phyloP scores from a whole-genome alignment of 2,888 invertebrate species.

The Sarcophaga subvicina region DNA sequence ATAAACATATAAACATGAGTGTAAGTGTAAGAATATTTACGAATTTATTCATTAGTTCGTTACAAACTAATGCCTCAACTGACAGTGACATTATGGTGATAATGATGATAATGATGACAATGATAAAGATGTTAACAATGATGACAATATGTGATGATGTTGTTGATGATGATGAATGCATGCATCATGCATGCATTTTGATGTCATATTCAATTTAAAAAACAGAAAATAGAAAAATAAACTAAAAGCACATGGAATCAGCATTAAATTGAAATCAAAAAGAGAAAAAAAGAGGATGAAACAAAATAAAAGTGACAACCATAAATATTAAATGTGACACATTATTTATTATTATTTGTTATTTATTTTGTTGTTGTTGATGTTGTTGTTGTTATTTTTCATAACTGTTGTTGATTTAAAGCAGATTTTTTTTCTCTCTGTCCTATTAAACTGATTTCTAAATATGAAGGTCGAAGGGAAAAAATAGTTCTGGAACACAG shows the following conservation, averaged over 20 bases:
- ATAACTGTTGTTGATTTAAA: constrained; percentile 5
- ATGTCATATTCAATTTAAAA: constrained; percentile 24
- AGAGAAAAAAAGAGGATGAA: not conserved
- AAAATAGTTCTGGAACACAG: not conserved
- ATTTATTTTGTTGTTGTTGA: not conserved
- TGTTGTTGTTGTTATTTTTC: not conserved
- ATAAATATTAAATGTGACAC: constrained; percentile 64
- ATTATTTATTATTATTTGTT: constrained; percentile 47
- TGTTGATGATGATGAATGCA: constrained; percentile 21
- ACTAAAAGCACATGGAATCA: not conserved
- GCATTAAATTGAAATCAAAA: no score
- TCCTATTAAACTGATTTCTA: not conserved
- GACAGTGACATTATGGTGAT: not conserved
- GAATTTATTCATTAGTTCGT: constrained; percentile 15
- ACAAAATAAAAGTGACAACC: constrained; percentile 51
- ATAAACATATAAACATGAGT: not conserved
- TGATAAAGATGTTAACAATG: not conserved
- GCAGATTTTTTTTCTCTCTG: not conserved
- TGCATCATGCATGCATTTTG: constrained; percentile 25
- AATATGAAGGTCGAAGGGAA: not conserved
- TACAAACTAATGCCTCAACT: constrained; percentile 10
- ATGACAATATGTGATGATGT: not conserved
- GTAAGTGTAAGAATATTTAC: not conserved
- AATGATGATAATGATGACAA: not conserved
- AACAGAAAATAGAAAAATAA: not conserved